A percentile compares a stretch with the other conserved stretches of the same genome.
These are phyloP conservation scores for Drosophila bifasciata DNA, from an alignment of 1,140 invertebrate species.

Conservation along the genomic window DNA sequence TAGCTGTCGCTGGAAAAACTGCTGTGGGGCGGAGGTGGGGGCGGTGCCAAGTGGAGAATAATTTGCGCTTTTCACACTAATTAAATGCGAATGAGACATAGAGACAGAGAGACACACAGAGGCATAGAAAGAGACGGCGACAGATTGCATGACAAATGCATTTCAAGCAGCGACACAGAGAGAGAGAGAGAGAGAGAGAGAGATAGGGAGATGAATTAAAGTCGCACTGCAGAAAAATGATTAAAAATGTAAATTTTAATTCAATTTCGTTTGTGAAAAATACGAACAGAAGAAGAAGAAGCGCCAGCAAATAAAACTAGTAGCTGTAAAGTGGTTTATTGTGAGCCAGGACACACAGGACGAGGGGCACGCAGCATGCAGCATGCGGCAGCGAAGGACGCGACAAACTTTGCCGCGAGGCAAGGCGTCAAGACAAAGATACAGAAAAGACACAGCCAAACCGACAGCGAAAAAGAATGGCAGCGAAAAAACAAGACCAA, in stretches of 20 bases:
- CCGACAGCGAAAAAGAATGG: slow-evolving; percentile 41
- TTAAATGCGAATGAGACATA: slow-evolving; percentile 70
- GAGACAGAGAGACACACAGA: slow-evolving; percentile 13
- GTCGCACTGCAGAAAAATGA: slow-evolving; percentile 67
- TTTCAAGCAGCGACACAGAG: not conserved
- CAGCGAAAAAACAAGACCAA: not conserved
- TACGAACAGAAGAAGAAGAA: slow-evolving; percentile 36
- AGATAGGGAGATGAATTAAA: slow-evolving; percentile 62
- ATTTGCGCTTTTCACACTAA: slow-evolving; percentile 81
- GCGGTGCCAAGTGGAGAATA: slow-evolving; percentile 44
- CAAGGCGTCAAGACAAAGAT: slow-evolving; percentile 57
- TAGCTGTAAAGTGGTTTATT: slow-evolving; percentile 79
- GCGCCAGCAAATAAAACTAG: slow-evolving; percentile 54
- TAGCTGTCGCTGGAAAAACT: slow-evolving; percentile 19
- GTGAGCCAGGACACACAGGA: slow-evolving; percentile 61
- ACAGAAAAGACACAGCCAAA: slow-evolving; percentile 31
- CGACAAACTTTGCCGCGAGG: slow-evolving; percentile 75
- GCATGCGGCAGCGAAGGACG: slow-evolving; percentile 43
- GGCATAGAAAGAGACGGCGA: slow-evolving; percentile 24
- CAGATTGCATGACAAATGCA: slow-evolving; percentile 51
- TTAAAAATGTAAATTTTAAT: slow-evolving; percentile 82
- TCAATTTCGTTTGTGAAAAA: slow-evolving; percentile 64
- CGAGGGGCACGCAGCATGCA: not conserved
- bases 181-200: not conserved
- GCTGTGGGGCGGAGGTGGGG: not conserved